Evolutionary conservation across 2,888 invertebrate genomes (phyloP), one percentile per base, ranked within the genome.

Genomic region (Lasioglossum villosulum): DNA sequence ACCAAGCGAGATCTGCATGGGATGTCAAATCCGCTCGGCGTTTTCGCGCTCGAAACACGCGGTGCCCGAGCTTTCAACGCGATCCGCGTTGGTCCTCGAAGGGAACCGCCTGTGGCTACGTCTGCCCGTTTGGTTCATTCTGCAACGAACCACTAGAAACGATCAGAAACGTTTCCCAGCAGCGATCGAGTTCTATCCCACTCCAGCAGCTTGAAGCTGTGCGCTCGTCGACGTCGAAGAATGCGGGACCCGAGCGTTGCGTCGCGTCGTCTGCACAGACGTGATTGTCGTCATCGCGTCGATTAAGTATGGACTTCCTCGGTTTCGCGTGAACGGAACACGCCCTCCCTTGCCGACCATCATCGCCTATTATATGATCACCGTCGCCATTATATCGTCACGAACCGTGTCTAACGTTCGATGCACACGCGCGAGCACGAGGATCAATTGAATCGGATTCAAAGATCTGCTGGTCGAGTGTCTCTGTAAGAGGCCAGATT

Each of bases 231-330:
- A 37, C 37, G 66, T 42, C 37, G 83, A 78, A 71, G 86, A 83
- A 87, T 75, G 83, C 83, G 75, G 66, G 77, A 66, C 39, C 23
- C 45, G 77, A 39, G 27, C n/a, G 48, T 19, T 39, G 8, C 23
- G 48, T 48, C 19, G 8, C 56, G n/a, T 56, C n/a, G 56, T 56
- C 56, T 78, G 83, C 59, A 52, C 76, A 81, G 81, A 81, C 81
- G 75, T 73, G 77, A 80, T 87, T 80, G 80, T 80, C 74, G 59
- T 84, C 80, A 78, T 84, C 84, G 84, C 68, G 82, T 66, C 86
- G 86, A 86, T 86, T 78, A 86, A 86, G 79, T 83, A 79, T 78
- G 76, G 73, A 83, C 87, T 86, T 86, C 85, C 86, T 85, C 85
- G 86, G 75, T 86, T 86, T 63, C 79, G 71, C 85, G 85, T 75